These are phyloP conservation scores for Cebidichthys violaceus DNA, from an alignment of 2,113 vertebrate genomes.

Conservation along the genomic window DNA sequence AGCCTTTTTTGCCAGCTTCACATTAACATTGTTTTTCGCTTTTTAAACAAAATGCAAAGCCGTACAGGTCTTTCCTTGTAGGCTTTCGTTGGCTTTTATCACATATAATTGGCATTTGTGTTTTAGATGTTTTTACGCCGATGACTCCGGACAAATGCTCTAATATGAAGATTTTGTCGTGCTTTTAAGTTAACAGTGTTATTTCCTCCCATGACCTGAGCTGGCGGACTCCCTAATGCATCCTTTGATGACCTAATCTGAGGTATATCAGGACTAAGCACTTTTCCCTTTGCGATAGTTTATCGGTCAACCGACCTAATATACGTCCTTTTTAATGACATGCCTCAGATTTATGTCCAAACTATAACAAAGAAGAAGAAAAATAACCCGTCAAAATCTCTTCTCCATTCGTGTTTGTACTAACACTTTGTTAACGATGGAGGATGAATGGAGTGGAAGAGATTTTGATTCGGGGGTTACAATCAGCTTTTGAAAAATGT, in stretches of 20 bases:
- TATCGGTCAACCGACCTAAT: conserved; percentile 47
- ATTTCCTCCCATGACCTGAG: conserved; percentile 63
- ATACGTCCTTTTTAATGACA: conserved; percentile 56
- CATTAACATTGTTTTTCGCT: conserved; percentile 49
- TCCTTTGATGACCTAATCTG: conserved; percentile 74
- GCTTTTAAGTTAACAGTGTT: conserved; percentile 75
- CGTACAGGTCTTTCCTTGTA: conserved; percentile 54
- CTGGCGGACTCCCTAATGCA: conserved; percentile 79
- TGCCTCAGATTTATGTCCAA: conserved; percentile 74
- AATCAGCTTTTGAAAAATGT: conserved; percentile 72
- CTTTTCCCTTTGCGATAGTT: conserved; percentile 72
- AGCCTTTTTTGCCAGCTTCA: conserved; percentile 78
- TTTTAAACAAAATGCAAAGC: conserved; percentile 51
- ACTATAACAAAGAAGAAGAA: conserved; percentile 13
- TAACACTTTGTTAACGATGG: conserved; percentile 79
- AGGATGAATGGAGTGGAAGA: conserved; percentile 73
- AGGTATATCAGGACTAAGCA: conserved; percentile 81
- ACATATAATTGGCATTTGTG: conserved; percentile 35
- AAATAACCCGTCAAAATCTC: conserved; percentile 62
- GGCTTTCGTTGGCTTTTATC: conserved; percentile 40
- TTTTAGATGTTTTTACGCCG: conserved; percentile 40
- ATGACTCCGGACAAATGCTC: conserved; percentile 82
- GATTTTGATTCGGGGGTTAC: conserved; percentile 71
- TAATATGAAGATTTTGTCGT: conserved; percentile 80
- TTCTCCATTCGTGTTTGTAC: conserved; percentile 72